Conservation (phyloP, 2,888 invertebrate species). For the Ophioninae sp. region DNA sequence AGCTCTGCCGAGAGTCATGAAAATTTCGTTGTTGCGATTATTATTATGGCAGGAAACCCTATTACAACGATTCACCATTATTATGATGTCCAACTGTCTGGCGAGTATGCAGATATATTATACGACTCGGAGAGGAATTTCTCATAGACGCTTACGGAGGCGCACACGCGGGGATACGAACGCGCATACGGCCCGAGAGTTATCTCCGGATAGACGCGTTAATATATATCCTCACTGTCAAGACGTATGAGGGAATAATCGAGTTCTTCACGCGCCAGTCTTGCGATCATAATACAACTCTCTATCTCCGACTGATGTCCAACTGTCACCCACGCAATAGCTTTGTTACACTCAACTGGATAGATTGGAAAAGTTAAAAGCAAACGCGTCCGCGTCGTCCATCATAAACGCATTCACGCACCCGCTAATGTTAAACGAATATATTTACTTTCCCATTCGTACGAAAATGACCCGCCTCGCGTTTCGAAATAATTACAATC, state of each 20-base stretch:
- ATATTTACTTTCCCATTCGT: neutral
- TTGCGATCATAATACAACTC: constrained; percentile 33
- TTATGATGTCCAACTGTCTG: constrained; percentile 58
- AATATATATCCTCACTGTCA: constrained; percentile 29
- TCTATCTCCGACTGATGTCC: constrained; percentile 33
- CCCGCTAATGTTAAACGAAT: neutral
- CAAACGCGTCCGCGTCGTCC: constrained; percentile 36
- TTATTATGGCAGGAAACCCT: constrained; percentile 37
- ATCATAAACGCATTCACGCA: neutral
- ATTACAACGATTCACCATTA: constrained; percentile 41
- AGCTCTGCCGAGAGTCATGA: neutral
- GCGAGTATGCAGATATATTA: constrained; percentile 33
- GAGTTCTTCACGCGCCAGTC: constrained; percentile 50
- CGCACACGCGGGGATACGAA: neutral
- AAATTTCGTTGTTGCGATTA: constrained; percentile 30
- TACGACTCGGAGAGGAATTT: constrained; percentile 38
- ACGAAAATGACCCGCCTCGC: neutral
- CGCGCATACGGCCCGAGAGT: neutral
- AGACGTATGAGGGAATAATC: constrained; percentile 57
- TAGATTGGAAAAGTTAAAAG: constrained; percentile 47
- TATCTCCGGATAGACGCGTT: constrained; percentile 1
- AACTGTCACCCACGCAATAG: constrained; percentile 58
- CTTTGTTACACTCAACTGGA: constrained; percentile 30
- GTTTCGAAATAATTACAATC: constrained; percentile 3
- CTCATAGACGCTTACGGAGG: constrained; percentile 28